Base-by-base conservation (phyloP, 2,888 invertebrate species). In the Drosophila lutescens region DNA sequence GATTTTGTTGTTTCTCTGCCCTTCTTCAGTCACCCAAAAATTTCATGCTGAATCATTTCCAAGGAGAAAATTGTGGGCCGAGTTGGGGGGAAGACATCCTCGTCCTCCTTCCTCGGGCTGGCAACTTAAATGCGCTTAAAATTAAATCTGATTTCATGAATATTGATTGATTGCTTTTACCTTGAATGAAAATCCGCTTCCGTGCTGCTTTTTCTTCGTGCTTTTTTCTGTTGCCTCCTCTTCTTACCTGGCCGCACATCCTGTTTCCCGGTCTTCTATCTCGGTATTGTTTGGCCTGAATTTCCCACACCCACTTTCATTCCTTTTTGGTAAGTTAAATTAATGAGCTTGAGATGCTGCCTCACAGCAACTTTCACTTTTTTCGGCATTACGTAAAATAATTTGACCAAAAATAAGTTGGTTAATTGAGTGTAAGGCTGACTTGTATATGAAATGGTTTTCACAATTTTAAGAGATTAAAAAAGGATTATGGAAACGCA, bases 81-180 rank as follows among this genome's bases (percentile, higher is more conserved):
- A 41, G 36, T 13, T 26, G 41, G 63, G 56, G 54, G 56, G 15
- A 46, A 34, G 74, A 17, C 44, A 50, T 49, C 49, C 49, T 23
- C 23, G 26, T 7, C 6, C 30, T 30, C n/a, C 57, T 66, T 10
- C 41, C 20, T 17, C n/a, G 8, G 72, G 74, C 32, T 61, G 68
- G 74, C 62, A 80, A 84, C 84, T 86, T 86, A 86, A 86, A 86
- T 86, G 78, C 86, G 86, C 86, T 86, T 86, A 86, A 86, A 84
- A 86, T 86, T 85, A 83, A 86, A 86, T 86, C 86, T 86, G 86
- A 86, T 86, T 86, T 86, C 86, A 86, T 86, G 86, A 86, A 86
- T 86, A 86, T 86, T 86, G 86, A 86, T 86, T 86, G 86, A 86
- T 86, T 86, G 86, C 87, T 86, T 86, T 86, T 87, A 87, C 86